Evolutionary conservation across 2,113 vertebrate species (phyloP).

Genomic region (Todiramphus chloris): DNA sequence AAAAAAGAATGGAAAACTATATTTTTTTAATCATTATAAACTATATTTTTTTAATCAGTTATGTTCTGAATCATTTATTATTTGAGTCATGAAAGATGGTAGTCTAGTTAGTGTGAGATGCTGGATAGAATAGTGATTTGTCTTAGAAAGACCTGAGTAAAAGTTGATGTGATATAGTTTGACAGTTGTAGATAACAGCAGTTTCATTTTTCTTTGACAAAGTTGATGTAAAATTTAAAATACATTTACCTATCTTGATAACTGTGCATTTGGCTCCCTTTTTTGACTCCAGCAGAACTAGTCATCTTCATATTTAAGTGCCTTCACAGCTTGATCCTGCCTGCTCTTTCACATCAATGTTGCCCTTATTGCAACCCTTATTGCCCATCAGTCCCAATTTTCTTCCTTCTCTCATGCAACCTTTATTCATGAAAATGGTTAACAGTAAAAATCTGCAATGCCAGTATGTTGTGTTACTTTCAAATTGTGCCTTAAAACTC

Average conservation of each 20-base stretch:
- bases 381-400: not conserved
- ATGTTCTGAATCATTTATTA: not conserved
- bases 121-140: not conserved
- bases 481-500: not conserved
- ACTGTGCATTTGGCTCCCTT: not conserved
- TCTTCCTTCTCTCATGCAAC: not conserved
- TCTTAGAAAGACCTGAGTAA: not conserved
- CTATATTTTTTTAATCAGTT: not conserved
- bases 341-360: not conserved
- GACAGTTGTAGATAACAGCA: not conserved
- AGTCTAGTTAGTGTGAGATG: not conserved
- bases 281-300: not conserved
- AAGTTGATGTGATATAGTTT: not conserved
- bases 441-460: not conserved
- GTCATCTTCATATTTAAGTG: not conserved
- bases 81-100: not conserved
- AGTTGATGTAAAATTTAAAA: not conserved
- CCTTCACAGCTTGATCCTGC: not conserved
- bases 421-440: not conserved
- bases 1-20: not conserved
- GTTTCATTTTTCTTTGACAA: not conserved
- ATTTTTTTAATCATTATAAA: not conserved
- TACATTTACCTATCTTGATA: not conserved
- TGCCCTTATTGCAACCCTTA: not conserved
- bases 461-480: not conserved